Base-by-base conservation (phyloP, 2,113 vertebrate genomes). In the Macheiramphus alcinus region DNA sequence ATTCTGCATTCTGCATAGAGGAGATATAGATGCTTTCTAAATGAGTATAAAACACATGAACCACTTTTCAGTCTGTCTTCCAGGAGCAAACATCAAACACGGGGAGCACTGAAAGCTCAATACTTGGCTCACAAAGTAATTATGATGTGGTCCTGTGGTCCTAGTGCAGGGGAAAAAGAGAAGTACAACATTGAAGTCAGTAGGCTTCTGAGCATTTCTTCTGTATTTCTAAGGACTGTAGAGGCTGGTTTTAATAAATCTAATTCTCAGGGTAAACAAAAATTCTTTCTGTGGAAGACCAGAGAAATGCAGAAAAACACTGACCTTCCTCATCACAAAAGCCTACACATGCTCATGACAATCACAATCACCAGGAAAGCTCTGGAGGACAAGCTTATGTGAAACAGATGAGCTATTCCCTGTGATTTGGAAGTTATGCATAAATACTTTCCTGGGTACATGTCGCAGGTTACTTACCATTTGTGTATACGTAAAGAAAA, bases 31-130 rank as follows among this genome's bases (percentile, higher is more conserved):
- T 95, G 76, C 72, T 97, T 97, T 94, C 94, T 93, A 96, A 97
- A 94, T 19, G 40, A 97, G 88, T 93, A 89, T 79, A 87, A 97
- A 97, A 87, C 75, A 92, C 92, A 95, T 65, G 75, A 97, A 88
- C 67, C 76, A 63, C 94, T 97, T 97, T 97, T 96, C 95, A 95
- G 52, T 94, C 82, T 95, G 59, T 91, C 76, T 95, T 97, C 70
- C 50, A 95, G 68, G 58, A 96, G 86, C 43, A 97, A 97, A 93
- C 10, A 15, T 94, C 81, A 92, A 94, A 93, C 16, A 3, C 20
- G 80, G 63, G 81, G 93, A 96, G 89, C 16, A n/a, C 70, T 90
- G 76, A 96, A 96, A 97, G 27, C 62, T 88, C 61, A 87, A 42
- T 82, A 92, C 82, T 95, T 55, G 22, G 79, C 80, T 96, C 67